Percentiles rank a stretch among this genome's conserved stretches.
phyloP scores from a whole-genome alignment of 1,140 invertebrate species.

The Paraescarpia echinospica region DNA sequence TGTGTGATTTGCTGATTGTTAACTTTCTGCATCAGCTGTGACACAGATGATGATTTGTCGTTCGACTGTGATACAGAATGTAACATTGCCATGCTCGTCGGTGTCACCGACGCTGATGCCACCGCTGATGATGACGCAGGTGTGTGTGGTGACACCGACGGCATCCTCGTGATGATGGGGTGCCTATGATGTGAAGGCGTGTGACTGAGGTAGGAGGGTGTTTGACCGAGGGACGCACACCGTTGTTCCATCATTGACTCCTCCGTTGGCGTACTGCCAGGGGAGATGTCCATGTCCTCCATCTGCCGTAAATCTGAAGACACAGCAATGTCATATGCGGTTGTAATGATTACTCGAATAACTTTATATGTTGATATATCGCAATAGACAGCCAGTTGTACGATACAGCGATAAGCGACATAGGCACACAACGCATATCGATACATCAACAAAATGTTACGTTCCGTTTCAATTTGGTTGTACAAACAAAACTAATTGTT shows the following conservation, averaged over 20 bases:
- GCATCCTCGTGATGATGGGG: conserved; percentile 57
- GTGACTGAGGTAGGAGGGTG: conserved; percentile 30
- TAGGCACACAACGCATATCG: no score
- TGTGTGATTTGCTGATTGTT: conserved; percentile 17
- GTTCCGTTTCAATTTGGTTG: no score
- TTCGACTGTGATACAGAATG: background rate
- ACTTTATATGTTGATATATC: no score
- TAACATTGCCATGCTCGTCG: background rate
- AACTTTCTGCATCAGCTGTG: conserved; percentile 9
- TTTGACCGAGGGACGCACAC: conserved; percentile 29
- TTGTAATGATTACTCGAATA: no score
- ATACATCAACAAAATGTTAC: no score
- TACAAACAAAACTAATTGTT: no score
- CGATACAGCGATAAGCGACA: no score
- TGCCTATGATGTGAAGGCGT: conserved; percentile 48
- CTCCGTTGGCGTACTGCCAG: conserved; percentile 74
- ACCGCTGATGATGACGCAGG: conserved; percentile 12
- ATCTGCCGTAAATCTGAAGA: conserved; percentile 7
- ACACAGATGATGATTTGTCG: background rate
- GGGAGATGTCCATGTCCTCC: conserved; percentile 82
- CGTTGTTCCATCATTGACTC: conserved; percentile 54
- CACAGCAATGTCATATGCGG: background rate
- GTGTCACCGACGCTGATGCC: conserved; percentile 9
- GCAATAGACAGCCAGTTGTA: no score
- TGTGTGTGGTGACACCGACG: conserved; percentile 57